Evolutionary conservation across 1,140 invertebrate genomes (phyloP).

Genomic region (Gonioctena quinquepunctata): DNA sequence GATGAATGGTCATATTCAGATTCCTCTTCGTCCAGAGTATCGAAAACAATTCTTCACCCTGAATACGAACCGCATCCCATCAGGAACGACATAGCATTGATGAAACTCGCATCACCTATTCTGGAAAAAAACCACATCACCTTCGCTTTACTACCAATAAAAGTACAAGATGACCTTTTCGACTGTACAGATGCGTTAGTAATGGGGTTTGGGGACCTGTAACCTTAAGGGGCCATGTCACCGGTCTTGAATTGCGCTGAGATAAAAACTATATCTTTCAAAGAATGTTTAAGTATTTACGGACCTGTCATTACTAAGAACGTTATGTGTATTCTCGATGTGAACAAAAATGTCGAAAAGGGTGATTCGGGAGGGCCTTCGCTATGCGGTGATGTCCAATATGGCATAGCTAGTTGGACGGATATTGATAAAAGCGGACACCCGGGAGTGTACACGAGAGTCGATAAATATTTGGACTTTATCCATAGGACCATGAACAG

Average conservation of each 20-base stretch:
- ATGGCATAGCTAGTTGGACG: conserved; percentile 59
- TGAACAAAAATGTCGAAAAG: conserved; percentile 25
- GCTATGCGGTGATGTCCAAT: conserved; percentile 53
- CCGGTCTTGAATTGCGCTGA: conserved; percentile 2
- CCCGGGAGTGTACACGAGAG: conserved; percentile 53
- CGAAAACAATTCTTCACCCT: no score
- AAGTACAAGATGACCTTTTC: neutral
- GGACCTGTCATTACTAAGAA: no score
- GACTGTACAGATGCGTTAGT: conserved; percentile 9
- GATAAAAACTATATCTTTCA: neutral
- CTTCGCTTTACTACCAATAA: conserved; percentile 7
- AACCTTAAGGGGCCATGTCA: neutral
- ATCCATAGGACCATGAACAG: conserved; percentile 25
- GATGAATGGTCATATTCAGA: no score
- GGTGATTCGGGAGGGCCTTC: conserved; percentile 62
- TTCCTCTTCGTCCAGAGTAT: no score
- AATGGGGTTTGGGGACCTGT: conserved; percentile 22
- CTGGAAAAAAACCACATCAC: neutral
- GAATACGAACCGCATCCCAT: neutral
- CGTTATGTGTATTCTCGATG: conserved; percentile 3
- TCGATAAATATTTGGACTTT: conserved; percentile 48
- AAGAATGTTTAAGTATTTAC: neutral
- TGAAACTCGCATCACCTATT: conserved; percentile 1
- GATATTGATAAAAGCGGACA: conserved; percentile 50
- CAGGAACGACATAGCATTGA: conserved; percentile 19